phyloP scores from a whole-genome alignment of 2,797 vertebrate species.

The Sus cebifrons region DNA sequence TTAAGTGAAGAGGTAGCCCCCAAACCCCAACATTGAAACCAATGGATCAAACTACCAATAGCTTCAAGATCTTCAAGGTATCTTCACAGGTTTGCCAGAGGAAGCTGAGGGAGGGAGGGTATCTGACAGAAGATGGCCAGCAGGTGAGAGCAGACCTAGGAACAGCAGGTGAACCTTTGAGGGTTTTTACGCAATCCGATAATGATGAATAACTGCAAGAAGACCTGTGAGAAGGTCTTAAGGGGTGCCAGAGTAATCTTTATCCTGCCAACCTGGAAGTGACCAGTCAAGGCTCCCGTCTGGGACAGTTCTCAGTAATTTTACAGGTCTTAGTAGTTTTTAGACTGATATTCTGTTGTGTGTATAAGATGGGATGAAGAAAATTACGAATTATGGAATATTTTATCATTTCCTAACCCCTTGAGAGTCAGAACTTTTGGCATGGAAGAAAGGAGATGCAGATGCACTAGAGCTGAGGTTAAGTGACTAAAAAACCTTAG shows the following conservation, averaged over 20 bases:
- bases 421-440: background rate
- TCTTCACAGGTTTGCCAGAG: background rate
- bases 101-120: too few species aligned
- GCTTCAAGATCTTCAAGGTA: background rate
- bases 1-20: background rate
- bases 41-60: background rate
- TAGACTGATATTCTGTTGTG: background rate
- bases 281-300: background rate
- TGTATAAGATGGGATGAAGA: background rate
- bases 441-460: background rate
- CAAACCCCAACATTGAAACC: background rate
- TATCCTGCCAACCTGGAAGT: background rate
- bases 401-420: background rate
- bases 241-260: background rate
- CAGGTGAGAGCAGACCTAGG: background rate
- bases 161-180: background rate
- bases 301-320: background rate
- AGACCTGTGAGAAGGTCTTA: background rate
- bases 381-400: background rate
- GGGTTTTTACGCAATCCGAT: background rate
- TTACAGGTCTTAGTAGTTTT: background rate
- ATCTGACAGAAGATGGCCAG: background rate
- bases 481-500: slow-evolving; percentile 6
- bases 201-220: accelerated
- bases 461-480: background rate